phyloP scores from a whole-genome alignment of 1,140 invertebrate species.

The Caenorhabditis latens region DNA sequence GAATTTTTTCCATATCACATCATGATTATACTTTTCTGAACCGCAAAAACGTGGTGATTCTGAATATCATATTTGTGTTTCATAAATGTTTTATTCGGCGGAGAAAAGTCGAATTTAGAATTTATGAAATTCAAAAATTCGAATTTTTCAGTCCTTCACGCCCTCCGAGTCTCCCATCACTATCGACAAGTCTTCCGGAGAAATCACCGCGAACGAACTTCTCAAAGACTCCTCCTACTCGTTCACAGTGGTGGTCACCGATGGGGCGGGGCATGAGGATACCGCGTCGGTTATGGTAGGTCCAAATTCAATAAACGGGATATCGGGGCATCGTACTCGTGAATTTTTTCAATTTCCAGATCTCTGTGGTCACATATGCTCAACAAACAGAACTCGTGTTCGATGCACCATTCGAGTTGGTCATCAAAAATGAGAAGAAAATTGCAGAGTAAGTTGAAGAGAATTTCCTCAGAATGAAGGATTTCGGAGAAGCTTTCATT shows the following conservation, averaged over 20 bases:
- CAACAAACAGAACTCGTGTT: slow-evolving; percentile 62
- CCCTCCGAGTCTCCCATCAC: slow-evolving; percentile 8
- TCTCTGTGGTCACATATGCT: slow-evolving; percentile 62
- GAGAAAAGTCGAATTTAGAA: neutral
- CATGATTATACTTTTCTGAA: too few relatives aligned
- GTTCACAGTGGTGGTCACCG: slow-evolving; percentile 57
- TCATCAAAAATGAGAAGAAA: slow-evolving; percentile 58
- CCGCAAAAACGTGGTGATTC: too few relatives aligned
- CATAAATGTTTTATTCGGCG: too few relatives aligned
- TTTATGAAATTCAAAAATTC: neutral
- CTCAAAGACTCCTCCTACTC: slow-evolving; percentile 60
- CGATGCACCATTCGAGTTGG: slow-evolving; percentile 49
- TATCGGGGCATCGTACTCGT: neutral
- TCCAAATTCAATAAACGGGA: neutral
- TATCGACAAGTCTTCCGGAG: slow-evolving; percentile 45
- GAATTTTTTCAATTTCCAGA: slow-evolving; percentile 54
- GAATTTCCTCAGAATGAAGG: neutral
- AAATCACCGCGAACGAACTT: slow-evolving; percentile 43
- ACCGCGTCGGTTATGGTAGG: slow-evolving; percentile 55
- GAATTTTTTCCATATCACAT: too few relatives aligned
- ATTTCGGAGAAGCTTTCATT: too few relatives aligned
- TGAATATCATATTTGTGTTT: too few relatives aligned
- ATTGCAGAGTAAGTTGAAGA: slow-evolving; percentile 55
- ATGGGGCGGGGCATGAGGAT: slow-evolving; percentile 59
- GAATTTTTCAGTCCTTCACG: slow-evolving; percentile 32